Percentiles rank a stretch among this genome's conserved stretches.
Evolutionary conservation across 2,113 vertebrate genomes (phyloP).

Genomic region (Apistogramma diplotaenia): DNA sequence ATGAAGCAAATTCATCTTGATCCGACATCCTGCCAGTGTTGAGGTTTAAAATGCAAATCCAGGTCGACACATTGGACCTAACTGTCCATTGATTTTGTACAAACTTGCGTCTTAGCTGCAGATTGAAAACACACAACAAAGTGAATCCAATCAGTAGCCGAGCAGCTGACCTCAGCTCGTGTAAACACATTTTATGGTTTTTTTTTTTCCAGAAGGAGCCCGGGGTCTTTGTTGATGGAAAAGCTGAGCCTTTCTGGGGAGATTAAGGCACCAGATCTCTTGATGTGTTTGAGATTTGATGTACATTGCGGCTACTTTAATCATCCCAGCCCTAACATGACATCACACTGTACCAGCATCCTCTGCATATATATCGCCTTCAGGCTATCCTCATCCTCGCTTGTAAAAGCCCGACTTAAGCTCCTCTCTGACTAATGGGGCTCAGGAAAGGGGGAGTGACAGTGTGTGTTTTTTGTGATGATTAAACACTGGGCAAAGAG

Average conservation of each 20-base stretch:
- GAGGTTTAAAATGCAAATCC: slow-evolving; percentile 25
- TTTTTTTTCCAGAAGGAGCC: not conserved
- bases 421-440: slow-evolving; percentile 46
- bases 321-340: slow-evolving; percentile 33
- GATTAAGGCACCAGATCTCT: slow-evolving; percentile 54
- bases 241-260: slow-evolving; percentile 24
- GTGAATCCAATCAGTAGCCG: slow-evolving; percentile 45
- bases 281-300: slow-evolving; percentile 53
- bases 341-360: slow-evolving; percentile 21
- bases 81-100: slow-evolving; percentile 9
- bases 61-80: not conserved
- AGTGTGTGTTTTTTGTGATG: slow-evolving; percentile 60
- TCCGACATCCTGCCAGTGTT: not conserved
- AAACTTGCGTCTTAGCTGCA: not conserved
- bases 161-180: slow-evolving; percentile 26
- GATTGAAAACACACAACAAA: slow-evolving; percentile 45
- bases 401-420: slow-evolving; percentile 23
- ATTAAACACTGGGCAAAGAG: slow-evolving; percentile 51
- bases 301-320: slow-evolving; percentile 53
- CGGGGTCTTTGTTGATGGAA: slow-evolving; percentile 11
- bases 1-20: slow-evolving; percentile 27
- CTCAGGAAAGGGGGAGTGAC: slow-evolving; percentile 31
- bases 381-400: not conserved
- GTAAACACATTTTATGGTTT: slow-evolving; percentile 48
- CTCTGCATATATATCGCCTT: not conserved